These are phyloP conservation scores for Heliothis virescens DNA, from an alignment of 1,140 invertebrate genomes.

Conservation along the genomic window DNA sequence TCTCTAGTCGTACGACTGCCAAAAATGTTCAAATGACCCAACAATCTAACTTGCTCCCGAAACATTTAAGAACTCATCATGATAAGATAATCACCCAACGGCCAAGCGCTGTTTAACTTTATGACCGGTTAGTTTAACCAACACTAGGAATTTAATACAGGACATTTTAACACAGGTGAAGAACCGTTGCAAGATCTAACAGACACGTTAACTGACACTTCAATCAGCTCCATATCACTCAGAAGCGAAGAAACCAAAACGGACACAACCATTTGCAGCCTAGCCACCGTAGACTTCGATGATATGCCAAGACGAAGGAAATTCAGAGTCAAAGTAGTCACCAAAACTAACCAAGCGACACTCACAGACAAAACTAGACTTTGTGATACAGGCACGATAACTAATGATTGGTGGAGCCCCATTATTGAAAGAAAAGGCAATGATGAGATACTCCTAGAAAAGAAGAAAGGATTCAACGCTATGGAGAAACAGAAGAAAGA, in stretches of 20 bases:
- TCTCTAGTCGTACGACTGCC: no score
- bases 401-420: slow-evolving; percentile 73
- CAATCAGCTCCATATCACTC: background rate
- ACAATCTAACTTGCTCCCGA: no score
- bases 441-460: slow-evolving; percentile 25
- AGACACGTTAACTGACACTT: slow-evolving; percentile 8
- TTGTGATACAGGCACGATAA: slow-evolving; percentile 60
- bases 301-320: slow-evolving; percentile 65
- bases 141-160: background rate
- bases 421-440: slow-evolving; percentile 60
- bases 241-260: slow-evolving; percentile 55
- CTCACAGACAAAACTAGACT: slow-evolving; percentile 53
- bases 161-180: background rate
- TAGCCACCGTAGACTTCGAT: slow-evolving; percentile 48
- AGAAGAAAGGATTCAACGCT: slow-evolving; percentile 10
- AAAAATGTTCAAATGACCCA: no score
- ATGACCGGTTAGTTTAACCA: no score
- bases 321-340: slow-evolving; percentile 59
- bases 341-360: slow-evolving; percentile 58
- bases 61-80: no score
- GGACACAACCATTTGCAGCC: slow-evolving; percentile 57
- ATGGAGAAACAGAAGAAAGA: slow-evolving; percentile 9
- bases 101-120: no score
- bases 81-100: no score
- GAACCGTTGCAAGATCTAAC: background rate